These are phyloP conservation scores for Tetramorium parvispinum DNA, from an alignment of 1,140 invertebrate genomes.

Conservation along the genomic window DNA sequence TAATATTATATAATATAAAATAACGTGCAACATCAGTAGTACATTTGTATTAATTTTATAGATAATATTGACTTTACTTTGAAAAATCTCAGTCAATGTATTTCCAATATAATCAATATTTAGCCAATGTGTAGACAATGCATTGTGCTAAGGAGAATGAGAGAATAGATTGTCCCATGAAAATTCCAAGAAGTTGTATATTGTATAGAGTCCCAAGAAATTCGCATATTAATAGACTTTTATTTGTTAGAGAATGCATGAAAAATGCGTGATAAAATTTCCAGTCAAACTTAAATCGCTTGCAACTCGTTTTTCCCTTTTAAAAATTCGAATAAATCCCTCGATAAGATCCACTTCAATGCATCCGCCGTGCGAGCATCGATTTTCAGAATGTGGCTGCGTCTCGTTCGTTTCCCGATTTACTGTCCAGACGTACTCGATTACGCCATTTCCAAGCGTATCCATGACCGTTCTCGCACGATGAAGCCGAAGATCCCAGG, in stretches of 20 bases:
- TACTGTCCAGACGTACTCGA: neutral
- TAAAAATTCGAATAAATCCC: neutral
- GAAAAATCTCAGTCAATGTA: no score
- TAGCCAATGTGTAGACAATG: no score
- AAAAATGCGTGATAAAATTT: neutral
- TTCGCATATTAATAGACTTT: neutral
- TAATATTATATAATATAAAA: no score
- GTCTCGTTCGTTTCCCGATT: constrained; percentile 7
- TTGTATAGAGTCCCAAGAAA: no score
- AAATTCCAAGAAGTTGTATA: neutral
- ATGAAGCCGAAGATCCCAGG: neutral
- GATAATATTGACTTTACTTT: no score
- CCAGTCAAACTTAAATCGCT: neutral
- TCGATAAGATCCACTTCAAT: neutral
- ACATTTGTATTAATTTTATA: no score
- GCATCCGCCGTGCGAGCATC: no score
- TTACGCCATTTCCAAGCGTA: constrained; percentile 14
- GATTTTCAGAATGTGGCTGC: neutral
- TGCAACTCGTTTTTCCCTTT: neutral
- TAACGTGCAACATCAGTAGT: no score
- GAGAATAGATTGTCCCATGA: no score
- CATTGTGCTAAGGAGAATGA: no score
- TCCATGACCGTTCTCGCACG: neutral
- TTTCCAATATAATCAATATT: no score
- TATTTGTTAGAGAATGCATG: neutral